A percentile compares a stretch with the other conserved stretches of the same genome.
Evolutionary conservation across 2,113 vertebrate genomes (phyloP).

Genomic region (Phalacrocorax brasilianus): DNA sequence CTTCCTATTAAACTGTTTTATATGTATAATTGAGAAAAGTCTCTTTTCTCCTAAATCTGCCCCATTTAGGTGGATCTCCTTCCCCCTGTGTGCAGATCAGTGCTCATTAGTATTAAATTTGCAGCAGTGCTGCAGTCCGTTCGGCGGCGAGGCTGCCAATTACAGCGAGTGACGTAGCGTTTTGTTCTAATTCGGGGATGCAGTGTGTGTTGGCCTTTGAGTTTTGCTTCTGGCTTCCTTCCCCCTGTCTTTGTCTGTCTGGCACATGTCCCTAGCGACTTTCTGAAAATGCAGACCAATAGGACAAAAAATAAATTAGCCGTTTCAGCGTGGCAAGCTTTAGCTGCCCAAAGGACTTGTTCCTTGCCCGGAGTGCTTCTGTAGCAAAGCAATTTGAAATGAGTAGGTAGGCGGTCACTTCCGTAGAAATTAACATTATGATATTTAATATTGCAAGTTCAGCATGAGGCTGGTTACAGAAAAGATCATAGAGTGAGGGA

Average conservation of each 20-base stretch:
- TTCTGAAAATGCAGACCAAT: constrained; percentile 20
- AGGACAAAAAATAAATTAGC: constrained; percentile 23
- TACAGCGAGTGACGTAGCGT: not conserved
- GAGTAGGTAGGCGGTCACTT: not conserved
- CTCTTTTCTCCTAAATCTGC: not conserved
- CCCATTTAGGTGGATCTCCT: not conserved
- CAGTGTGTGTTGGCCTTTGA: not conserved
- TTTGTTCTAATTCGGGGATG: constrained; percentile 28
- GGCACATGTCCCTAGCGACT: constrained; percentile 3
- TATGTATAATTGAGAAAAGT: not conserved
- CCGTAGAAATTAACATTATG: not conserved
- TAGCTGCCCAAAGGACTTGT: not conserved
- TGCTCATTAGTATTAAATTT: not conserved
- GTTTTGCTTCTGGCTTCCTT: constrained; percentile 36
- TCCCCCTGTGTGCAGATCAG: not conserved
- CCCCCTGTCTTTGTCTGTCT: constrained; percentile 10
- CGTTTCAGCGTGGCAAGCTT: not conserved
- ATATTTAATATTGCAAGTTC: not conserved
- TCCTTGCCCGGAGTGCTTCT: not conserved
- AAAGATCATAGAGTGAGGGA: not conserved
- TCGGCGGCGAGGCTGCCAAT: not conserved
- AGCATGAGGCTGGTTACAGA: not conserved
- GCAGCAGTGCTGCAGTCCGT: not conserved
- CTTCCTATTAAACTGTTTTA: not conserved
- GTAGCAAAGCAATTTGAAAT: not conserved